These are phyloP conservation scores for Hylia prasina DNA, from an alignment of 2,113 vertebrate genomes.

Conservation along the genomic window DNA sequence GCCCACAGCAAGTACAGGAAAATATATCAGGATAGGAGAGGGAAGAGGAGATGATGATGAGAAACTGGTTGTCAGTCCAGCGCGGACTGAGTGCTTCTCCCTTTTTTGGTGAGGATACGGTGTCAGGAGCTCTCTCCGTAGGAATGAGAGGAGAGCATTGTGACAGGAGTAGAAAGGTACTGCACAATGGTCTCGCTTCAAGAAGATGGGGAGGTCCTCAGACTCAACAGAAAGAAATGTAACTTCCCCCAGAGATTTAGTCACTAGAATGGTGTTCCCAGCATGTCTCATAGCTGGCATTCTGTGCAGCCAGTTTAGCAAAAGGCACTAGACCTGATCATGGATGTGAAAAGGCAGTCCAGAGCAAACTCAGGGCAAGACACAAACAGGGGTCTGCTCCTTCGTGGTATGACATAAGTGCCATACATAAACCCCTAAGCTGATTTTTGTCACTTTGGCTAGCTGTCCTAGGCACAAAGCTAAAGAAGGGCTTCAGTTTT, in stretches of 20 bases:
- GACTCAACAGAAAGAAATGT: background rate
- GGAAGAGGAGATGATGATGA: background rate
- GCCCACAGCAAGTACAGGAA: background rate
- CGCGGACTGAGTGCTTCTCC: background rate
- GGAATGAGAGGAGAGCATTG: background rate
- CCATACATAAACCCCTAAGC: background rate
- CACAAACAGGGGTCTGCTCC: background rate
- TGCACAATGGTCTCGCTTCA: background rate
- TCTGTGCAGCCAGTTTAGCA: background rate
- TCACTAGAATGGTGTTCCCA: background rate
- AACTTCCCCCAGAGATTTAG: background rate
- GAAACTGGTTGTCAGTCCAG: background rate
- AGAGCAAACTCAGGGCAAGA: background rate
- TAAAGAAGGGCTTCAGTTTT: background rate
- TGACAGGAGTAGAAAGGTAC: background rate
- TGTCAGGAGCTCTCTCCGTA: background rate
- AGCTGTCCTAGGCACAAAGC: background rate
- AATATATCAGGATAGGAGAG: background rate
- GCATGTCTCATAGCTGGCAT: background rate
- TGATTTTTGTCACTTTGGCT: background rate
- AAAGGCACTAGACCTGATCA: background rate
- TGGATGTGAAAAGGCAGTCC: background rate
- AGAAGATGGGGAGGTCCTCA: background rate
- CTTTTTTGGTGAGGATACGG: background rate
- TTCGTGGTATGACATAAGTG: background rate